Evolutionary conservation across 2,797 vertebrate genomes (phyloP).

Genomic region (Cuniculus paca): DNA sequence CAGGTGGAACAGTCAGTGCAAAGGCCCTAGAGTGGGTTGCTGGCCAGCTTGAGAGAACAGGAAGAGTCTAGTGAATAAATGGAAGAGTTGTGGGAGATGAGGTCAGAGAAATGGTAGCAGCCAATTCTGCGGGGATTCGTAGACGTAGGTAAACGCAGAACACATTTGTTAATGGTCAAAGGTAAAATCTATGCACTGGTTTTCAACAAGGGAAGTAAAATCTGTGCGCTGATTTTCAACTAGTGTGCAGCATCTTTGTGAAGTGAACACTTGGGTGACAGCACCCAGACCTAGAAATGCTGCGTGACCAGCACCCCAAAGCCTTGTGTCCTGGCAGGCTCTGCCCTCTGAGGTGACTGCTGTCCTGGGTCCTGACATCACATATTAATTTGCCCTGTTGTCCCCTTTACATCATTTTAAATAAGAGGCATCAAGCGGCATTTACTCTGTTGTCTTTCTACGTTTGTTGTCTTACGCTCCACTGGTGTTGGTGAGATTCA

Average conservation of each 20-base stretch:
- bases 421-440: not conserved
- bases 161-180: not conserved
- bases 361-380: not conserved
- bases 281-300: not conserved
- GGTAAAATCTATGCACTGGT: not conserved
- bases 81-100: not conserved
- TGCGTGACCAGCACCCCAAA: not conserved
- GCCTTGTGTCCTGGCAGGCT: not conserved
- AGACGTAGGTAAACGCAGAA: not conserved
- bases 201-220: not conserved
- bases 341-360: not conserved
- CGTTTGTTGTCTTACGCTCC: not conserved
- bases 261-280: not conserved
- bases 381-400: not conserved
- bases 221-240: not conserved
- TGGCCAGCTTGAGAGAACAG: not conserved
- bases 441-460: not conserved
- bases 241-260: not conserved
- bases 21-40: not conserved
- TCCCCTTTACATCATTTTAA: not conserved
- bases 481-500: not conserved
- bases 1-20: not conserved
- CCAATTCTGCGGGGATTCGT: not conserved
- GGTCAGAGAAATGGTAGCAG: not conserved
- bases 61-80: not conserved